Base-by-base conservation (phyloP, 2,888 invertebrate species). In the Ligdia adustata region DNA sequence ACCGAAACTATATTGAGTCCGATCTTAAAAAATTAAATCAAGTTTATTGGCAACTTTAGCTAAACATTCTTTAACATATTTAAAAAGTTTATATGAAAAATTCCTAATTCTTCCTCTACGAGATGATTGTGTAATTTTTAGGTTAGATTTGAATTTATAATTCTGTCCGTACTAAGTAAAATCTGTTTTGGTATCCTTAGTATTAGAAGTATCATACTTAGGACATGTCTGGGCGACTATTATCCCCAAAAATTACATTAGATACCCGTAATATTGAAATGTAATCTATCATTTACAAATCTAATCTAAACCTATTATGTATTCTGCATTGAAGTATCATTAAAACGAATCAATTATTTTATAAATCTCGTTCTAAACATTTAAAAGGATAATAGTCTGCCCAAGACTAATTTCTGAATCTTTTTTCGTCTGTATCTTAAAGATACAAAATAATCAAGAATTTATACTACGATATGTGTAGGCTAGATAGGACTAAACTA, bases 111-210 rank as follows among this genome's bases (percentile, higher is more conserved):
- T 38, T 18, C 12, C 11, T 13, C 37, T 37, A 5, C 28, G 9
- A 9, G 13, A 12, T 26, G 18, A 27, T 15, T n/a, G n/a, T n/a
- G 6, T 12, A 33, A 28, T 12, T 33, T 39, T 34, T 40, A 46
- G 34, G 34, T 28, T 39, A 47, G 34, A 24, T 35, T 47, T 24
- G 34, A 34, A 22, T 46, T 39, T 40, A 27, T 39, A 35, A 40
- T 40, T 46, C 46, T 47, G 34, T 47, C 46, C 46, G 34, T 47
- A 39, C 22, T 39, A 39, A 33, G 20, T 34, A 40, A 39, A 32
- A 16, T 32, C 34, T 47, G 46, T 47, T 40, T 34, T 47, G 39
- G 39, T 40, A 46, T 33, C 16, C 31, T 24, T 47, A 47, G 46
- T 29, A 16, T 24, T 35, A 46, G 14, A 39, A 5, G 24, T 40